Base-by-base conservation (phyloP, 1,140 invertebrate genomes). In the Pemphigus obesinymphae region DNA sequence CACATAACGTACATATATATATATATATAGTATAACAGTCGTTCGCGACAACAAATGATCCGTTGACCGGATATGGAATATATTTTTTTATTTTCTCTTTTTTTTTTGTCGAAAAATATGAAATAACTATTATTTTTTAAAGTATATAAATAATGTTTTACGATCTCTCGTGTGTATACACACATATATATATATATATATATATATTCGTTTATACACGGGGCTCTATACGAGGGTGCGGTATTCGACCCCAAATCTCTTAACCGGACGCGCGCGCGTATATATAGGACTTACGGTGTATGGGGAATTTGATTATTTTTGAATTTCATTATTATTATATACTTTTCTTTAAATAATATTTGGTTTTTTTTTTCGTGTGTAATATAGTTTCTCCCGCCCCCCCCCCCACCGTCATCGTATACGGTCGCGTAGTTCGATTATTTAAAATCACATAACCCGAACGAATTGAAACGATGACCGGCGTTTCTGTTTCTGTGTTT, bases 141-240 rank as follows among this genome's bases (percentile, higher is more conserved):
- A 76, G 50, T 76, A 58, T 76, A 76, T 76, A 76, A 80, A 80
- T 80, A 80, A 80, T 13, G 23, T 80, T 80, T 80, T 80, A 80
- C 53, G 75, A 80, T 58, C 34, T 11, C 23, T 20, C 48, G 50
- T 37, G 7, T 63, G 48, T n/a, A 4, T 23, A 40, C 37, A 15
- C 20, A 50, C 23, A 53, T n/a, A 53, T 53, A 20, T 50, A 20
- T 17, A 53, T 37, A 66, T 66, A 66, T 66, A 63, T 20, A 15
- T 72, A 13, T 11, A 17, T 66, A 48, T 50, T n/a, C n/a, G n/a
- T n/a, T n/a, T n/a, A n/a, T n/a, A n/a, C n/a, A n/a, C n/a, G n/a
- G n/a, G n/a, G n/a, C n/a, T n/a, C n/a, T n/a, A n/a, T n/a, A n/a
- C n/a, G n/a, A 29, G 75, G 75, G 75, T 80, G 23, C 61, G 43